Conservation (phyloP, 2,797 vertebrate species). For the Sphaeramia orbicularis region DNA sequence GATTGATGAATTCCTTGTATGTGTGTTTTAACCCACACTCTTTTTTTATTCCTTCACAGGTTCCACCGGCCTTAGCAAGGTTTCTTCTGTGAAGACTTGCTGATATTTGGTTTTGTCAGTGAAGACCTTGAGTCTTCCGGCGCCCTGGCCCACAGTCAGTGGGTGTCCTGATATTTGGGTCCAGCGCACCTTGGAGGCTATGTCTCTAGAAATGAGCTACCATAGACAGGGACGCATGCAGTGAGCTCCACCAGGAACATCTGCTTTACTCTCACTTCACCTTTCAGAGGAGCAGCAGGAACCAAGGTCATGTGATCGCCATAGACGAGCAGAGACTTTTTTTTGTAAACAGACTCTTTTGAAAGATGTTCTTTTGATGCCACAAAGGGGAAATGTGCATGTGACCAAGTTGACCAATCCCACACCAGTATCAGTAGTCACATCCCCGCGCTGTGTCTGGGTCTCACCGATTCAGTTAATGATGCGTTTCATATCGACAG, state of each 20-base stretch:
- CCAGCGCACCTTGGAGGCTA: conserved; percentile 85
- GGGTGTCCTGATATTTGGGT: conserved; percentile 84
- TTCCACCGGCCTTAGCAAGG: conserved; percentile 98
- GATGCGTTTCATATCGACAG: conserved; percentile 83
- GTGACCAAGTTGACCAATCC: conserved; percentile 86
- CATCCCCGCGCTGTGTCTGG: conserved; percentile 72
- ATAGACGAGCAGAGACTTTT: conserved; percentile 64
- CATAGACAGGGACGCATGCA: conserved; percentile 51
- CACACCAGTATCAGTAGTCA: conserved; percentile 83
- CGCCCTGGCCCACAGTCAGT: conserved; percentile 72
- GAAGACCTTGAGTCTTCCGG: conserved; percentile 84
- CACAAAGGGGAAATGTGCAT: conserved; percentile 84
- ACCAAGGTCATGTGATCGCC: conserved; percentile 51
- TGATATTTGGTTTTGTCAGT: conserved; percentile 78
- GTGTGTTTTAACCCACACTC: conserved; percentile 27
- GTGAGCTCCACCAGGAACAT: conserved; percentile 74
- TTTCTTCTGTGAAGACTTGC: conserved; percentile 99
- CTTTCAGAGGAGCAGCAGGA: conserved; percentile 55
- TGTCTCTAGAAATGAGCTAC: conserved; percentile 83
- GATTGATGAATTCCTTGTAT: conserved; percentile 61
- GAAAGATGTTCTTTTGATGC: conserved; percentile 78
- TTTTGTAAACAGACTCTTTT: conserved; percentile 80
- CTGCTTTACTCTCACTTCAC: conserved; percentile 69
- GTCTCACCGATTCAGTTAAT: conserved; percentile 73
- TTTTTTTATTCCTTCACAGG: conserved; percentile 73